These are phyloP conservation scores for Camelus bactrianus DNA, from an alignment of 2,113 vertebrate genomes.

Conservation along the genomic window DNA sequence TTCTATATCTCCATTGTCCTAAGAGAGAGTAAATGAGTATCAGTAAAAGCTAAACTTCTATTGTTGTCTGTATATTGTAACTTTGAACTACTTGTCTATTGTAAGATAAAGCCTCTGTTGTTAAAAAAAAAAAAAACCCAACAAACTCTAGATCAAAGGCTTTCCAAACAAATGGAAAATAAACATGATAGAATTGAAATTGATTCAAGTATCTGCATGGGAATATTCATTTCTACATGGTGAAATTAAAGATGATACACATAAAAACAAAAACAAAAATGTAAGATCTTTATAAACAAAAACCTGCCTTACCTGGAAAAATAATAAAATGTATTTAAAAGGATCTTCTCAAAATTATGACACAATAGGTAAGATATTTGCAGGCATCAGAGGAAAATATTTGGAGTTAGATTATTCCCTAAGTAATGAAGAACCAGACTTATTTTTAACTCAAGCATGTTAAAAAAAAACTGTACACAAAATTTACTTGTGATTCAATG, in stretches of 20 bases:
- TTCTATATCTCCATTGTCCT: neutral
- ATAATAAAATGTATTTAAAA: neutral
- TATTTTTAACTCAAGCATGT: neutral
- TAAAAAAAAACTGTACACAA: neutral
- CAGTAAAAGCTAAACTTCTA: neutral
- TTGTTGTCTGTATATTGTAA: neutral
- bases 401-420: neutral
- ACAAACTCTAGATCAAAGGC: neutral
- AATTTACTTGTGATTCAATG: neutral
- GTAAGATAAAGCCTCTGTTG: neutral
- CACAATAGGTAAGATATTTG: neutral
- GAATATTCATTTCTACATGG: neutral
- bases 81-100: neutral
- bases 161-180: slow-evolving; percentile 46
- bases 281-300: neutral
- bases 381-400: slow-evolving; percentile 34
- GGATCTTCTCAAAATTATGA: neutral
- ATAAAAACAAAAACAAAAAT: neutral
- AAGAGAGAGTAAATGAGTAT: slow-evolving; percentile 23
- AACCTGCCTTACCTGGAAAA: neutral
- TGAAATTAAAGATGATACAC: neutral
- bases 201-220: neutral
- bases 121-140: neutral
- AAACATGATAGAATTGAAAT: neutral
- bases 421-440: neutral